Conservation (phyloP, 2,888 invertebrate genomes). For the Psylliodes chrysocephalus region DNA sequence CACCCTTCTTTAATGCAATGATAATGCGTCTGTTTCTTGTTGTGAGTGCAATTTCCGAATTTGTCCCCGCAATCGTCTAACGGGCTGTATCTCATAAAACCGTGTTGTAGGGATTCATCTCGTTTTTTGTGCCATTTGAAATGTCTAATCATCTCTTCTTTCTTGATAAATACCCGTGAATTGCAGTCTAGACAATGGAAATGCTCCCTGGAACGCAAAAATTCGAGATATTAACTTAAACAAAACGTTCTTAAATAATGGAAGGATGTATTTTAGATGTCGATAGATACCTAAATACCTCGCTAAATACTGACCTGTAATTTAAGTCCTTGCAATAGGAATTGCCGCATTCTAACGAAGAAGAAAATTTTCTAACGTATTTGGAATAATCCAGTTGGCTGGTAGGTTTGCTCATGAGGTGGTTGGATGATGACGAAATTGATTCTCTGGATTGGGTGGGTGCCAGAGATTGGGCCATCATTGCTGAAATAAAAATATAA, state of each 20-base stretch:
- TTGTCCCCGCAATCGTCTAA: conserved; percentile 93
- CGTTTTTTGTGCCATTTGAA: conserved; percentile 99
- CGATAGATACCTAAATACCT: too few relatives aligned
- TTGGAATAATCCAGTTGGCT: conserved; percentile 87
- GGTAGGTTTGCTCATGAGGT: conserved; percentile 70
- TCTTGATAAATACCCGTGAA: conserved; percentile 91
- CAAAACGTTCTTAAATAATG: not conserved
- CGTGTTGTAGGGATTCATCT: conserved; percentile 94
- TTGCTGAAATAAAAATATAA: conserved; percentile 65
- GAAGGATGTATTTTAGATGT: not conserved
- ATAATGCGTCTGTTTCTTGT: conserved; percentile 94
- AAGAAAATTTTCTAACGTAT: conserved; percentile 87
- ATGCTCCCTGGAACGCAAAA: conserved; percentile 77
- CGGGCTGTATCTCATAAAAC: conserved; percentile 89
- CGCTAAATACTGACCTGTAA: conserved; percentile 69
- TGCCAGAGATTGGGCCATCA: conserved; percentile 67
- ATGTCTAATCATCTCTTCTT: conserved; percentile 98
- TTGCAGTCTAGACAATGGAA: conserved; percentile 90
- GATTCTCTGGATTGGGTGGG: conserved; percentile 62
- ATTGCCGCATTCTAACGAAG: conserved; percentile 84
- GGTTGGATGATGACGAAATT: conserved; percentile 66
- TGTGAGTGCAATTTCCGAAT: conserved; percentile 80
- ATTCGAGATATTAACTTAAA: not conserved
- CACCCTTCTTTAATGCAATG: conserved; percentile 96
- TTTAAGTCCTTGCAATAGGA: conserved; percentile 88